Base-by-base conservation (phyloP, 2,797 vertebrate species). In the Mormyrus hasselquistii region DNA sequence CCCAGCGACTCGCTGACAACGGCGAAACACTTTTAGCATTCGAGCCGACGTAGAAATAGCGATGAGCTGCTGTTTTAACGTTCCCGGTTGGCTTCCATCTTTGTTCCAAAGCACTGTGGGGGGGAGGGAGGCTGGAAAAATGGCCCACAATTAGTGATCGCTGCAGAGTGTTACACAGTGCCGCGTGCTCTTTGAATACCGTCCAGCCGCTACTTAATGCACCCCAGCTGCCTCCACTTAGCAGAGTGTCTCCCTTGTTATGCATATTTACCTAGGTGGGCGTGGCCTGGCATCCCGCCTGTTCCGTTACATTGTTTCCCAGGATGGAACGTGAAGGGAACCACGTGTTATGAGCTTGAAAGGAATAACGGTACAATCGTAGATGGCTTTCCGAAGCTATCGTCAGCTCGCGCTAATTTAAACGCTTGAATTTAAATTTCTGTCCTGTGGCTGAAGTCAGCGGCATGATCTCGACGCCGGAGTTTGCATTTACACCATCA, bases 201-300 rank as follows among this genome's bases (percentile, higher is more conserved):
- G 29, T 73, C 87, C 86, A 62, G 53, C 50, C 29, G n/a, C 29
- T 41, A 52, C n/a, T 94, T 96, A 96, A 95, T 95, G 95, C 94
- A 95, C 93, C 92, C 82, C 95, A 96, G 95, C 95, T 95, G 95
- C 93, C 93, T 95, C 94, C 93, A 91, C 95, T 96, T 95, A 94
- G 94, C 14, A 19, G 95, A 94, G 94, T 93, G n/a, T 93, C 92
- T 93, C 94, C 94, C 94, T 94, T 94, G 94, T 95, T 95, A 95
- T 93, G 93, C 93, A 93, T 93, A 95, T 95, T 96, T 95, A 94
- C 94, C 93, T 93, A 92, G 92, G 93, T 73, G 93, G 93, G 92
- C 4, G 38, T 49, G n/a, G 34, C 16, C 14, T 29, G 16, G 57
- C 12, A 25, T 59, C 14, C 87, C 22, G 3, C 87, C 65, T 8